phyloP scores from a whole-genome alignment of 2,113 vertebrate species.

The Synchiropus splendidus region DNA sequence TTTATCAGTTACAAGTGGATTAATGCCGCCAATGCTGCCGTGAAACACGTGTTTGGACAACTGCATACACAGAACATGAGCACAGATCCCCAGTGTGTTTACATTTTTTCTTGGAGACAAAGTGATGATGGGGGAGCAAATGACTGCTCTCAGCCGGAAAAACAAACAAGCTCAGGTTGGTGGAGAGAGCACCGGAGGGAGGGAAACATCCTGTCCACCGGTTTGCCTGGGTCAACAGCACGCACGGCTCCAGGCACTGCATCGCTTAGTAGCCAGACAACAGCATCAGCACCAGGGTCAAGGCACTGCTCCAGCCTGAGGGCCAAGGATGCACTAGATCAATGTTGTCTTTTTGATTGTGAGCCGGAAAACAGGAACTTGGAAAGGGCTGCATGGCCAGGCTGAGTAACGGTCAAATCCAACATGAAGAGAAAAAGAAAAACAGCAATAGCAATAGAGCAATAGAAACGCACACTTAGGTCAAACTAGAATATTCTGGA shows the following conservation, averaged over 20 bases:
- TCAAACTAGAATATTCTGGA: not conserved
- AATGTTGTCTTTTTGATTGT: constrained; percentile 3
- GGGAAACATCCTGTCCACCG: constrained; percentile 48
- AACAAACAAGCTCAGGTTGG: constrained; percentile 49
- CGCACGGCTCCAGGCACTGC: constrained; percentile 21
- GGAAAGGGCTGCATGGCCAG: not conserved
- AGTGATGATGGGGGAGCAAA: constrained; percentile 15
- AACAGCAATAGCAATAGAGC: not conserved
- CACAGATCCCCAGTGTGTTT: constrained; percentile 33
- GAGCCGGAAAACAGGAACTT: not conserved
- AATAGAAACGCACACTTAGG: not conserved
- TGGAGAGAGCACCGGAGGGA: constrained; percentile 7
- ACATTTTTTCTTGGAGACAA: constrained; percentile 47
- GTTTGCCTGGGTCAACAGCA: constrained; percentile 45
- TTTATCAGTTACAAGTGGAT: not conserved
- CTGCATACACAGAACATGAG: constrained; percentile 4
- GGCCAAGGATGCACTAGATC: not conserved
- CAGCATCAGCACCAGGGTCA: constrained; percentile 13
- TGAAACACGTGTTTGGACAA: constrained; percentile 1
- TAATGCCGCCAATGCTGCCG: not conserved
- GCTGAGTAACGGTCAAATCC: not conserved
- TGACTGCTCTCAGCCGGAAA: constrained; percentile 44
- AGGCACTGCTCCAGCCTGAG: not conserved
- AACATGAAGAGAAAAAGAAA: not conserved
- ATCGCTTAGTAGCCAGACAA: constrained; percentile 25